Evolutionary conservation across 2,797 vertebrate species (phyloP).

Genomic region (Perdix hodgsoniae): DNA sequence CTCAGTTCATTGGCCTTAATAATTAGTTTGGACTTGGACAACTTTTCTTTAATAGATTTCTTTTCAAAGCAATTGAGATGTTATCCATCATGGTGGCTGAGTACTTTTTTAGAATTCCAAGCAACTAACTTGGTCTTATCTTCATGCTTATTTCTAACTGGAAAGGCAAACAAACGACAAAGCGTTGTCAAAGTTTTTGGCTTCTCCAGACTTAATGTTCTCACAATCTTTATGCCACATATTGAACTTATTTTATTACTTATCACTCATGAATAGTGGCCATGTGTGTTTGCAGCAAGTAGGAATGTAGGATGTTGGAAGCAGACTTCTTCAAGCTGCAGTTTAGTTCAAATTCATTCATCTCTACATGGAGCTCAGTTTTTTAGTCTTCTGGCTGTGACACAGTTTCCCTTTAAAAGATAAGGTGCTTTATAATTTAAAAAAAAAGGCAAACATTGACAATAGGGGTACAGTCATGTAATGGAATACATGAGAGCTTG

Average conservation of each 20-base stretch:
- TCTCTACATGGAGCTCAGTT: not conserved
- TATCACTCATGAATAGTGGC: not conserved
- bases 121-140: not conserved
- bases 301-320: not conserved
- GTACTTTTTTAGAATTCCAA: not conserved
- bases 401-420: not conserved
- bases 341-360: not conserved
- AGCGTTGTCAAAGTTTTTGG: not conserved
- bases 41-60: not conserved
- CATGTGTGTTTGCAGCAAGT: not conserved
- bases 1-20: not conserved
- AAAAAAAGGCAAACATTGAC: not conserved
- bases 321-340: not conserved
- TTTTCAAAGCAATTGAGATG: not conserved
- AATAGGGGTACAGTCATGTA: not conserved
- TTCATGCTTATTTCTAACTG: not conserved
- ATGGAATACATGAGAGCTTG: not conserved
- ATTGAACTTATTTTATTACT: not conserved
- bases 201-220: not conserved
- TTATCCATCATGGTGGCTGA: not conserved
- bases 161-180: not conserved
- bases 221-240: not conserved
- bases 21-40: not conserved
- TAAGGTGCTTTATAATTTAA: not conserved
- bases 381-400: not conserved